Conservation (phyloP, 2,888 invertebrate genomes). For the Agrotis puta region DNA sequence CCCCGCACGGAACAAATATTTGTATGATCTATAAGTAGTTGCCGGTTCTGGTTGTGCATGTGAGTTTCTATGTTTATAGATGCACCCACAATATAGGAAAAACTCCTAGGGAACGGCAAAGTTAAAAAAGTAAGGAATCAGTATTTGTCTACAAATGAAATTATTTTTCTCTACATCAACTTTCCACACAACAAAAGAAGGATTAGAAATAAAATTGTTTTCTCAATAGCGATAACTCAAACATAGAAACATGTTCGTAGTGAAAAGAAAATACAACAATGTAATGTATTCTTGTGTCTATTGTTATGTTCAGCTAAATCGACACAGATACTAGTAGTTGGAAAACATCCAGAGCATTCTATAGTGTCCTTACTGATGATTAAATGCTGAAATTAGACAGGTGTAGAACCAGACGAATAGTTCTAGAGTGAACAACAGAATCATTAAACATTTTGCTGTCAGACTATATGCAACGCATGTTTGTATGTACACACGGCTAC, state of each 20-base stretch:
- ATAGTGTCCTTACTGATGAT: constrained; percentile 44
- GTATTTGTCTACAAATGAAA: constrained; percentile 14
- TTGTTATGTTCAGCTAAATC: constrained; percentile 32
- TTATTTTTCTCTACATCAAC: constrained; percentile 10
- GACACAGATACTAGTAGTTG: constrained; percentile 46
- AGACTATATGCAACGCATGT: not conserved
- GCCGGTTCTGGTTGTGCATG: too few species aligned
- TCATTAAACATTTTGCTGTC: constrained; percentile 33
- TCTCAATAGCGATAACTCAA: constrained; percentile 14
- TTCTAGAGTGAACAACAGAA: constrained; percentile 34
- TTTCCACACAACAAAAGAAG: constrained; percentile 33
- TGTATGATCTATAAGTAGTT: too few species aligned
- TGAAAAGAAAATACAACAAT: constrained; percentile 38
- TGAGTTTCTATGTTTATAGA: too few species aligned
- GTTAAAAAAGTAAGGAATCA: not conserved
- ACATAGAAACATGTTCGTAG: constrained; percentile 16
- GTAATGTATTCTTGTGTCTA: constrained; percentile 32
- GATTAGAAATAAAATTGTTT: constrained; percentile 23
- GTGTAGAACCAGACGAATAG: constrained; percentile 38
- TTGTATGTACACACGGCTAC: too few species aligned
- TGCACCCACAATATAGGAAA: too few species aligned
- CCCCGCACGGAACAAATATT: too few species aligned
- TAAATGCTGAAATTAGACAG: constrained; percentile 45
- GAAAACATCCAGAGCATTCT: constrained; percentile 60
- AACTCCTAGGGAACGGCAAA: too few species aligned